Evolutionary conservation across 2,797 vertebrate genomes (phyloP), one percentile per base, ranked within the genome.

Genomic region (Scolopax bukidnonensis): DNA sequence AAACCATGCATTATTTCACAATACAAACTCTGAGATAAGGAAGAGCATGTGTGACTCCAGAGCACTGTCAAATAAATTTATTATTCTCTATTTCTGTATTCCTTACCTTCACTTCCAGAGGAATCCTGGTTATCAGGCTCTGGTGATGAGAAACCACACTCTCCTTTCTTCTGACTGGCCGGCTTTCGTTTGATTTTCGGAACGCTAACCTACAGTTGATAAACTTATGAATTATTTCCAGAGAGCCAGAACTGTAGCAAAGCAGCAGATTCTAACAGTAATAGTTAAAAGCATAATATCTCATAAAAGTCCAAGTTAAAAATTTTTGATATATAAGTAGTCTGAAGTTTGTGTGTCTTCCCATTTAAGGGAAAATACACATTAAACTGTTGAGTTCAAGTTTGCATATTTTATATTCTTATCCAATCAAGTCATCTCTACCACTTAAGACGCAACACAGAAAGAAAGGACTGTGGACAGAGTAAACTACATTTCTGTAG

Each of bases 51-150:
- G 1, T 61, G 70, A 53, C 68, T 64, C 53, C 25, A 28, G 38
- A 63, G 47, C 30, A 18, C 9, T 77, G 11, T 54, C 69, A 75
- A 69, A 81, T 36, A 36, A 24, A 76, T 30, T 40, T 77, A 38
- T 57, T 68, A 30, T 28, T 87, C 21, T 45, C 54, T 68, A 30
- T 32, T 71, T 85, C 21, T 45, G 7, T 54, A 48, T 32, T 36
- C 84, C 97, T 91, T 98, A 99, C 99, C 98, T 97, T 99, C 99
- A 81, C 99, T 99, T 90, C 99, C 99, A 56, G 99, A 99, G 2
- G 99, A 99, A 96, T 99, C 99, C 69, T 99, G 99, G 50, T 98
- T 99, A 96, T 99, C 99, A 5, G 98, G 99, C 96, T 99, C 99
- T 0, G 99, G 99, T 12, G 99, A 99, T 11, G 99, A 99, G 95